Evolutionary conservation across 2,113 vertebrate species (phyloP).

Genomic region (Carettochelys insculpta): DNA sequence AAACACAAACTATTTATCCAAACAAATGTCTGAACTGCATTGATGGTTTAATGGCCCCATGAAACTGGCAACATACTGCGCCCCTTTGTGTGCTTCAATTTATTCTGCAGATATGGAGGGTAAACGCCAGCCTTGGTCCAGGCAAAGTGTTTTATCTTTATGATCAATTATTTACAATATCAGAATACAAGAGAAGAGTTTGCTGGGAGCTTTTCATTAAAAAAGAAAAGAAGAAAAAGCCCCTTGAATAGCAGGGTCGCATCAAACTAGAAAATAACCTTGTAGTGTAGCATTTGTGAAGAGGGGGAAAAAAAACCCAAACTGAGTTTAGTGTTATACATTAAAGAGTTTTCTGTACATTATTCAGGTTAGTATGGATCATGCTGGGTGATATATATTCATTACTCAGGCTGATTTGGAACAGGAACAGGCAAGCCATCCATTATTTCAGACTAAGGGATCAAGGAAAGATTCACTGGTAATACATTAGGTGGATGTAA

Average conservation of each 20-base stretch:
- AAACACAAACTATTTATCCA: slow-evolving; percentile 82
- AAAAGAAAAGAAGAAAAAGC: not conserved
- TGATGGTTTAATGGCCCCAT: slow-evolving; percentile 75
- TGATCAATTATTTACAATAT: slow-evolving; percentile 82
- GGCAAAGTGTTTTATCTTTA: slow-evolving; percentile 71
- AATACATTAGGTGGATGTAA: not conserved
- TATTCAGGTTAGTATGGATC: not conserved
- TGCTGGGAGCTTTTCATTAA: slow-evolving; percentile 68
- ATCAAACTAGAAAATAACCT: slow-evolving; percentile 43
- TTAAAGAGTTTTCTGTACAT: slow-evolving; percentile 19
- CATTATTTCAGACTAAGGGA: not conserved
- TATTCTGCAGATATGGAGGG: slow-evolving; percentile 71
- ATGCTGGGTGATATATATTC: not conserved
- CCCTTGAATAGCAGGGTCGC: slow-evolving; percentile 48
- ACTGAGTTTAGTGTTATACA: not conserved
- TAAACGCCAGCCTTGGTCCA: slow-evolving; percentile 70
- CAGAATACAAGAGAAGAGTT: slow-evolving; percentile 64
- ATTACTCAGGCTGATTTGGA: not conserved
- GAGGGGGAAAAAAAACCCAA: slow-evolving; percentile 3
- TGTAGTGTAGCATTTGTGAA: not conserved
- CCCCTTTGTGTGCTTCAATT: slow-evolving; percentile 59
- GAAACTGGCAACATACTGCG: slow-evolving; percentile 63
- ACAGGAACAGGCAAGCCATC: not conserved
- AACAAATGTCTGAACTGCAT: slow-evolving; percentile 71
- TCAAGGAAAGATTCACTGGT: not conserved